Evolutionary conservation across 2,888 invertebrate genomes (phyloP).

Genomic region (Noctua fimbriata): DNA sequence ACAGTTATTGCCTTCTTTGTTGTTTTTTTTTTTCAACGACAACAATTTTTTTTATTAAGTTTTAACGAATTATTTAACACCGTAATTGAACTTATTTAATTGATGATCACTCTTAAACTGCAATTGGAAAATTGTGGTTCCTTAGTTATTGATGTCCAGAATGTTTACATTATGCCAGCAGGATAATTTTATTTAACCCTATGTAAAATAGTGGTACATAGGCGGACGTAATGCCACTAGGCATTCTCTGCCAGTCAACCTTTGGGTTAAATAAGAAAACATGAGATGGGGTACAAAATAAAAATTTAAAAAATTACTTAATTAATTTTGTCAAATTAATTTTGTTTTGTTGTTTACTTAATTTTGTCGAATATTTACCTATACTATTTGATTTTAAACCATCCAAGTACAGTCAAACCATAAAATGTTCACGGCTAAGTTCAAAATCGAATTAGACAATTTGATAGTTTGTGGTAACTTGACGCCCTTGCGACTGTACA

Average conservation of each 20-base stretch:
- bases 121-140: conserved; percentile 31
- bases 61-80: conserved; percentile 53
- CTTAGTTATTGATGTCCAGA: conserved; percentile 25
- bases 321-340: too few relatives aligned
- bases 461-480: too few relatives aligned
- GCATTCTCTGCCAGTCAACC: too few relatives aligned
- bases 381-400: not conserved
- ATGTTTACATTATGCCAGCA: not conserved
- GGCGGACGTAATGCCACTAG: too few relatives aligned
- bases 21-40: conserved; percentile 59
- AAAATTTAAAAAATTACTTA: too few relatives aligned
- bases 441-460: too few relatives aligned
- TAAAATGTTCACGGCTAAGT: too few relatives aligned
- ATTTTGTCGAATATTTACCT: not conserved
- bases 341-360: too few relatives aligned
- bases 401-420: not conserved
- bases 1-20: conserved; percentile 80
- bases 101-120: conserved; percentile 57
- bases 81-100: conserved; percentile 69
- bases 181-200: not conserved
- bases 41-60: conserved; percentile 48
- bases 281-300: too few relatives aligned
- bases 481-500: too few relatives aligned
- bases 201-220: too few relatives aligned
- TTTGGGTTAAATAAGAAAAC: too few relatives aligned